Evolutionary conservation across 2,797 vertebrate species (phyloP), one percentile per base, ranked within the genome.

Genomic region (Trichosurus vulpecula): DNA sequence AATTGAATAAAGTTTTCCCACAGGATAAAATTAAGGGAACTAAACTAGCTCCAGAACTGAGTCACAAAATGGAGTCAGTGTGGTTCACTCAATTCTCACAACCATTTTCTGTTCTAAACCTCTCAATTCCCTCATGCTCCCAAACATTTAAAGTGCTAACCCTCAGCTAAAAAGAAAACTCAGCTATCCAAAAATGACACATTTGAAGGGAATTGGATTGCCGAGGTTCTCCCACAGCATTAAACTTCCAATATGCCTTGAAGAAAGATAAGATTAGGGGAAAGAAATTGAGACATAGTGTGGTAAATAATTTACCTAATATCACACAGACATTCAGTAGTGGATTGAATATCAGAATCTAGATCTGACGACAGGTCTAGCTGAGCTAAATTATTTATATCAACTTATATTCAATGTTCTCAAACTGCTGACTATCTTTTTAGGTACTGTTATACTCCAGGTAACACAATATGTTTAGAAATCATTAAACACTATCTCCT

Each of bases 301-400:
- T 52, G 29, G 51, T 51, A 90, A 95, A 91, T 91, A 95, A 94
- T 29, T 90, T 93, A 4, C 54, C 22, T 91, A 66, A 95, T 90
- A 29, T 30, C 52, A 66, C 12, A 92, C 0, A 90, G n/a, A 92
- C 87, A 30, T 9, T 90, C 54, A 94, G 66, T 92, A 95, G 87
- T 94, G 93, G 92, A 92, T 9, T 90, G 54, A 94, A 54, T 93
- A 95, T 94, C 93, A 91, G 94, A 93, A 96, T 11, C 8, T 53
- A 92, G 25, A 56, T 87, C 93, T 93, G 51, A 96, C 41, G 30
- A 92, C 35, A 92, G 25, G 14, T 93, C 61, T 94, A 89, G 90
- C 31, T 55, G 47, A 54, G 3, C 19, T 55, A 87, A 66, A 54
- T 47, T 91, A 52, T 25, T 58, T 93, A 55, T 54, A 87, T 93